Percentiles rank a stretch among this genome's conserved stretches.
phyloP scores from a whole-genome alignment of 2,113 vertebrate species.

The Amphilophus citrinellus region DNA sequence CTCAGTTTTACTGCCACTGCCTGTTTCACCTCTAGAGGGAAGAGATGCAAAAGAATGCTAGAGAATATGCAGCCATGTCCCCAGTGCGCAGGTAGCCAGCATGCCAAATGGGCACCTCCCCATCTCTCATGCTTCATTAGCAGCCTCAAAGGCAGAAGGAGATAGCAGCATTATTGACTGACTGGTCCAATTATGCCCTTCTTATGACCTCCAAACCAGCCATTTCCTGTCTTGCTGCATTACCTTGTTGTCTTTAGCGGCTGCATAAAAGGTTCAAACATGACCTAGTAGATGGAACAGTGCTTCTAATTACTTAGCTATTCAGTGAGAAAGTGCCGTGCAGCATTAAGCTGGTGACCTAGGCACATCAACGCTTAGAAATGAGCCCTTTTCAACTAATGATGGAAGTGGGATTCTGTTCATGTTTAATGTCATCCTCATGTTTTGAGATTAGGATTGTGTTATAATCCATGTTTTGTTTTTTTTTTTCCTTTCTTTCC shows the following conservation, averaged over 20 bases:
- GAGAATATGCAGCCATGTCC: conserved; percentile 34
- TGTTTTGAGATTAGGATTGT: conserved; percentile 35
- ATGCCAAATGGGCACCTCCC: conserved; percentile 43
- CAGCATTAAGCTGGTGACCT: conserved; percentile 36
- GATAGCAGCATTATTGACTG: conserved; percentile 63
- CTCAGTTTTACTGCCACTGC: conserved; percentile 51
- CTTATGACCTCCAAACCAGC: conserved; percentile 65
- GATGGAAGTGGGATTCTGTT: conserved; percentile 23
- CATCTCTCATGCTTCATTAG: conserved; percentile 65
- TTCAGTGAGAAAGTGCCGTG: conserved; percentile 34
- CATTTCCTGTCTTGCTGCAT: conserved; percentile 61
- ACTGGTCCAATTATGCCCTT: conserved; percentile 65
- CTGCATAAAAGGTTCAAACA: conserved; percentile 53
- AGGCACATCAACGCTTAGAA: conserved; percentile 51
- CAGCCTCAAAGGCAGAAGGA: conserved; percentile 62
- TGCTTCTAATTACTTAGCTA: conserved; percentile 57
- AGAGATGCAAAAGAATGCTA: conserved; percentile 17
- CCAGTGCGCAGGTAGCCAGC: conserved; percentile 52
- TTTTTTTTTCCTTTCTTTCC: not conserved
- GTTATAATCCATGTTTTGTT: conserved; percentile 2
- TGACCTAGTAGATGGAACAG: conserved; percentile 46
- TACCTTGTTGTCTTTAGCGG: conserved; percentile 57
- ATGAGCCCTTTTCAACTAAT: conserved; percentile 33
- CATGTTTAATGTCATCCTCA: not conserved
- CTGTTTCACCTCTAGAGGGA: conserved; percentile 41